Conservation (phyloP, 92 coral and sea anemone genomes). For the Phenganax stokvisi region DNA sequence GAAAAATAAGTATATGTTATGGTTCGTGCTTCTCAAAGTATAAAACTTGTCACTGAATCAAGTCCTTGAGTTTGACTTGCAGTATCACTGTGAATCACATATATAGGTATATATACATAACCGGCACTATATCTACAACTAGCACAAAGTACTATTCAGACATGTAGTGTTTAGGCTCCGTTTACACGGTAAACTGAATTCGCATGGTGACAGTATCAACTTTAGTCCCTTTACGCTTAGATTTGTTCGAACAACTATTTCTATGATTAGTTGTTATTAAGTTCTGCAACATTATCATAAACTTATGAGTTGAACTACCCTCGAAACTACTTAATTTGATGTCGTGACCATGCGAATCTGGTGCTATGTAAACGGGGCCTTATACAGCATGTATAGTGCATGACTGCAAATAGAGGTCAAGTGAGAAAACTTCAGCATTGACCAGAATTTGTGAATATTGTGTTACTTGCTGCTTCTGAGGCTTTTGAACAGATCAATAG, state of each 20-base stretch:
- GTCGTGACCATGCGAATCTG: too few relatives aligned
- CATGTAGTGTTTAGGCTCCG: not conserved
- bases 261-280: too few relatives aligned
- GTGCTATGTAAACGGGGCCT: not conserved
- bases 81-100: not conserved
- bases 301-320: too few relatives aligned
- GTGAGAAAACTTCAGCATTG: too few relatives aligned
- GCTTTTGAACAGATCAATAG: constrained; percentile 25
- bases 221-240: too few relatives aligned
- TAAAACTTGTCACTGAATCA: not conserved
- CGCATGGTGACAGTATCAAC: not conserved
- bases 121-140: not conserved
- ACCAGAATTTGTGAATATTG: not conserved
- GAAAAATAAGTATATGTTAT: not conserved
- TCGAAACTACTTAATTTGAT: too few relatives aligned
- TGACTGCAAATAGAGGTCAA: too few relatives aligned
- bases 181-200: not conserved
- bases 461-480: not conserved
- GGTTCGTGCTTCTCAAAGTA: not conserved
- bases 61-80: not conserved
- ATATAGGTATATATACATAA: not conserved
- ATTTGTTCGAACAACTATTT: too few relatives aligned
- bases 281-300: too few relatives aligned
- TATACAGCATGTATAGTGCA: not conserved
- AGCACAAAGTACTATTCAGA: not conserved